These are phyloP conservation scores for Probosciger aterrimus DNA, from an alignment of 2,113 vertebrate genomes.

Conservation along the genomic window DNA sequence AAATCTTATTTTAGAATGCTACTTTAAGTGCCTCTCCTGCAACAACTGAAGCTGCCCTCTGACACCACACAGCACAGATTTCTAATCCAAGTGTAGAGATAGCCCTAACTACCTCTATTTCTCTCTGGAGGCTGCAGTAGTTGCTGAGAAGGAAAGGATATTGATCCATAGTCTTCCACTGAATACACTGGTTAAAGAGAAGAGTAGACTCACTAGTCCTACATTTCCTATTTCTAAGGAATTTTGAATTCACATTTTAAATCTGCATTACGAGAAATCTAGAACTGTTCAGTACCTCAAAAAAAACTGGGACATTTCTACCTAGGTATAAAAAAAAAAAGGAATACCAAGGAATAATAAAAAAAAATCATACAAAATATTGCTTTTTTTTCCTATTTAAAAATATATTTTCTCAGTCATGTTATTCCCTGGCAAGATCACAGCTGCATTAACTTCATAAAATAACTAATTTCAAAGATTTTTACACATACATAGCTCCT, in stretches of 20 bases:
- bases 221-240: background rate
- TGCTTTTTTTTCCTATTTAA: background rate
- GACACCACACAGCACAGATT: accelerated
- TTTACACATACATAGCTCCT: background rate
- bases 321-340: background rate
- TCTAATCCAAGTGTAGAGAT: background rate
- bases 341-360: background rate
- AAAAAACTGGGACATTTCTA: background rate
- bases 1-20: background rate
- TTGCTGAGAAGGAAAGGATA: background rate
- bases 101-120: background rate
- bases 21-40: background rate
- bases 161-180: background rate
- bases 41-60: background rate
- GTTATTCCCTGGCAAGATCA: background rate
- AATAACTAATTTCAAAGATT: background rate
- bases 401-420: background rate
- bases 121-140: background rate
- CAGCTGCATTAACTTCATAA: background rate
- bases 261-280: background rate
- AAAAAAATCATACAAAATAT: background rate
- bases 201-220: background rate
- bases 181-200: background rate
- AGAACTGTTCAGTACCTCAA: background rate
- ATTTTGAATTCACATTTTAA: background rate